Conservation (phyloP, 37 sponge, comb jelly and placozoan species). For the Ianthella basta region DNA sequence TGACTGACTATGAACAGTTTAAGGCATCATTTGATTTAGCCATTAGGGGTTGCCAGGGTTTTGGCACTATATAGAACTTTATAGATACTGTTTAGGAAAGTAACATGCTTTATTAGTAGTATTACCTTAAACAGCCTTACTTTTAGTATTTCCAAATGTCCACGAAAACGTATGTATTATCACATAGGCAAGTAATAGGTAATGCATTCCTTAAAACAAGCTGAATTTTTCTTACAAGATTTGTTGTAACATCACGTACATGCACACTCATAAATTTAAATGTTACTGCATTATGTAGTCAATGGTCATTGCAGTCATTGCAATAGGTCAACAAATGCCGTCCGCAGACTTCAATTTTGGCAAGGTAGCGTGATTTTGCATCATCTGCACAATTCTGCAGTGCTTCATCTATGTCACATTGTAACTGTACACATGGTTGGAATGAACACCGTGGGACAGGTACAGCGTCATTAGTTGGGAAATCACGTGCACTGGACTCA, state of each 20-base stretch:
- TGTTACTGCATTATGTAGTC: no score
- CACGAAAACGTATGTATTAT: no score
- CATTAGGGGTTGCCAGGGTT: constrained; percentile 10
- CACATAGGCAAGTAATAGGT: no score
- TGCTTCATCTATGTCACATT: neutral
- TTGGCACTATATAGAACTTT: neutral
- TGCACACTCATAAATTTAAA: no score
- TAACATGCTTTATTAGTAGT: no score
- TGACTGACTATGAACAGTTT: neutral
- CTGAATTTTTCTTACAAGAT: no score
- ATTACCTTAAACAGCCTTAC: no score
- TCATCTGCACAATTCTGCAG: constrained; percentile 13
- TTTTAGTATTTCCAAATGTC: no score
- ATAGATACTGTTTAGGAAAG: neutral
- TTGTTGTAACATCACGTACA: no score
- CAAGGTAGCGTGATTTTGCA: constrained; percentile 1
- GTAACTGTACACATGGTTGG: neutral
- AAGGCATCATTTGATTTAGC: constrained; percentile 1
- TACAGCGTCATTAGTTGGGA: neutral
- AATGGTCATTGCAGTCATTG: no score
- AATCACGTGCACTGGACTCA: neutral
- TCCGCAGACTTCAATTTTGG: neutral
- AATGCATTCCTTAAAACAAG: no score
- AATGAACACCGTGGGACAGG: neutral
- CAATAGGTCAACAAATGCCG: no score